Conservation (phyloP, 2,797 vertebrate species). For the Spinus pinus region DNA sequence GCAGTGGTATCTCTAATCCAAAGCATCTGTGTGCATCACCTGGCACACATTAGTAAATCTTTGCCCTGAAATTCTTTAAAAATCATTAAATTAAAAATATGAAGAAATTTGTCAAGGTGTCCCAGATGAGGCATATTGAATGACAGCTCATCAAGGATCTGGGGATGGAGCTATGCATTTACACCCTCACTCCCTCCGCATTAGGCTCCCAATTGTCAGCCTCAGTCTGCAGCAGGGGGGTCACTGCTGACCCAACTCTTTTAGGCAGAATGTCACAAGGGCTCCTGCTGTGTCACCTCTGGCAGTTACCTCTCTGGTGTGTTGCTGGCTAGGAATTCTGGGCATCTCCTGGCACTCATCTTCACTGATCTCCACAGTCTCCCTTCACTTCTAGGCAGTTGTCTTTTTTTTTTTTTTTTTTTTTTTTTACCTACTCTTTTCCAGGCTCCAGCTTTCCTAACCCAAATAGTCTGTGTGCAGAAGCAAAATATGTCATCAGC, state of each 20-base stretch:
- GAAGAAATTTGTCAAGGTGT: not conserved
- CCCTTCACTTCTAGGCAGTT: not conserved
- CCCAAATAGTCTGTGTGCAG: not conserved
- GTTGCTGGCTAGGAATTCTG: not conserved
- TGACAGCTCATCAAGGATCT: not conserved
- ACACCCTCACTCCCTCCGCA: not conserved
- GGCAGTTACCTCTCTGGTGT: not conserved
- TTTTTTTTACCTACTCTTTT: not conserved
- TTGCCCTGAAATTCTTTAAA: slow-evolving; percentile 10
- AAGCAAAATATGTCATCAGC: not conserved
- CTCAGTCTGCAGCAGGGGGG: fast-evolving
- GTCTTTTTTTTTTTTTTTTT: not conserved
- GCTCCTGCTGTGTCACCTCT: not conserved
- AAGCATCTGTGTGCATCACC: not conserved
- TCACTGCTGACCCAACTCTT: not conserved
- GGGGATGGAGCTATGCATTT: not conserved
- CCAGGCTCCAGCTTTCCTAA: not conserved
- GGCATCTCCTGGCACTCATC: not conserved
- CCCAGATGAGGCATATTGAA: not conserved
- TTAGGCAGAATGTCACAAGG: not conserved
- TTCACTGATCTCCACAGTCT: not conserved
- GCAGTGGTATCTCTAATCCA: not conserved
- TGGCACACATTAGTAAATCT: not conserved
- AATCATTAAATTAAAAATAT: not conserved
- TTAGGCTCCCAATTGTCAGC: not conserved